Percentiles rank a stretch among this genome's conserved stretches.
Conservation (phyloP, 2,797 vertebrate genomes). For the Artibeus lituratus region DNA sequence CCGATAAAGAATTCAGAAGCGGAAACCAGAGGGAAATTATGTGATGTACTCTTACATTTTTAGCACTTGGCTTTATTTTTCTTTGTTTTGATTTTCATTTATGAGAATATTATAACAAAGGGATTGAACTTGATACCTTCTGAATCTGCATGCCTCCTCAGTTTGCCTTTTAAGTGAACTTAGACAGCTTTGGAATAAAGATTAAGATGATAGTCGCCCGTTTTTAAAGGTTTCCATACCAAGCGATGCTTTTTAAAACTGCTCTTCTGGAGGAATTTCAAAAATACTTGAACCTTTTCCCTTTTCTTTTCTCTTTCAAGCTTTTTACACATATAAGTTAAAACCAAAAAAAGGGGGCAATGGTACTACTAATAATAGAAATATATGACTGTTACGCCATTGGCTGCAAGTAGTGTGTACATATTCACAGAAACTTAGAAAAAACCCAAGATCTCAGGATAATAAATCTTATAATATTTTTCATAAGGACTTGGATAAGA, state of each 20-base stretch:
- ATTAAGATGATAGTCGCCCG: not conserved
- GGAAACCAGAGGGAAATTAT: constrained; percentile 75
- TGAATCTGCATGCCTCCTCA: not conserved
- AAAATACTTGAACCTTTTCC: not conserved
- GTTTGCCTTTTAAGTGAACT: not conserved
- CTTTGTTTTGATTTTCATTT: constrained; percentile 73
- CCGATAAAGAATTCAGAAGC: constrained; percentile 77
- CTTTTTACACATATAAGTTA: not conserved
- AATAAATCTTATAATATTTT: not conserved
- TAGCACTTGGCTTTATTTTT: constrained; percentile 64
- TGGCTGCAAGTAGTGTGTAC: not conserved
- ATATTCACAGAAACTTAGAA: not conserved
- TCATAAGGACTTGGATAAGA: not conserved
- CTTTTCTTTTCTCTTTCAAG: not conserved
- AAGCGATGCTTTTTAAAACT: constrained; percentile 7
- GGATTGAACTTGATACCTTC: not conserved
- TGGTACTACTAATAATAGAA: not conserved
- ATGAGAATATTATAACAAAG: constrained; percentile 38
- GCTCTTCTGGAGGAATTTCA: not conserved
- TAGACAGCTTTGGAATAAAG: constrained; percentile 30
- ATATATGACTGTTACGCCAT: not conserved
- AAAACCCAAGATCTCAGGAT: not conserved
- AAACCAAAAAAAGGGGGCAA: not conserved
- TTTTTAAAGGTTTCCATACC: constrained; percentile 24
- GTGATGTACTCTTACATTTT: constrained; percentile 63